phyloP scores from a whole-genome alignment of 2,797 vertebrate genomes.

The Poeciliopsis infans region DNA sequence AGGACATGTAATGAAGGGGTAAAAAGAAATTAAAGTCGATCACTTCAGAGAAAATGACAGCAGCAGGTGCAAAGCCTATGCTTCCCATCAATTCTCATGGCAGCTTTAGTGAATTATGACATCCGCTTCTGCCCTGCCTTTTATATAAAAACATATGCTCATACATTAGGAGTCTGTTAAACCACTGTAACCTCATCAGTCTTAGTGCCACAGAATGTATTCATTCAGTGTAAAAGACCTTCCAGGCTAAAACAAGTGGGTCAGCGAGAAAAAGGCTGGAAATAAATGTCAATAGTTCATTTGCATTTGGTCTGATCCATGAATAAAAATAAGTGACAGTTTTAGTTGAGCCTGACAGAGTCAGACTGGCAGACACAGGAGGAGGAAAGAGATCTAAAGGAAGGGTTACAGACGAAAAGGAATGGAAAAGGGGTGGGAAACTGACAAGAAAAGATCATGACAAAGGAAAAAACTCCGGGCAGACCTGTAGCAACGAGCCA shows the following conservation, averaged over 20 bases:
- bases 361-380: slow-evolving; percentile 34
- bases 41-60: slow-evolving; percentile 38
- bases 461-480: slow-evolving; percentile 32
- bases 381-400: slow-evolving; percentile 35
- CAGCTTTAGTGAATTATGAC: slow-evolving; percentile 44
- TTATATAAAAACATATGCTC: slow-evolving; percentile 10
- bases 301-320: slow-evolving; percentile 24
- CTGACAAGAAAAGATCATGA: slow-evolving; percentile 45
- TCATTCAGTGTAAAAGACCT: slow-evolving; percentile 28
- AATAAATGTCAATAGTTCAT: slow-evolving; percentile 42
- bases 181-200: slow-evolving; percentile 19
- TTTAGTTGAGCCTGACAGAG: slow-evolving; percentile 31
- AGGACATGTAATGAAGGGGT: slow-evolving; percentile 11
- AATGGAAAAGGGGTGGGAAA: slow-evolving; percentile 29
- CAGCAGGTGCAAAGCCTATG: slow-evolving; percentile 44
- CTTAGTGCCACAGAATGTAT: slow-evolving; percentile 26
- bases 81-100: slow-evolving; percentile 41
- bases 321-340: slow-evolving; percentile 44
- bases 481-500: slow-evolving; percentile 43
- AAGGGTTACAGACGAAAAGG: slow-evolving; percentile 32
- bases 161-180: slow-evolving; percentile 26
- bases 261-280: slow-evolving; percentile 5
- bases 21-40: slow-evolving; percentile 35
- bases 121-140: slow-evolving; percentile 15
- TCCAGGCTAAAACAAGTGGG: slow-evolving; percentile 18